A percentile compares a stretch with the other conserved stretches of the same genome.
Evolutionary conservation across 2,888 invertebrate species (phyloP).

Genomic region (Alcis repandata): DNA sequence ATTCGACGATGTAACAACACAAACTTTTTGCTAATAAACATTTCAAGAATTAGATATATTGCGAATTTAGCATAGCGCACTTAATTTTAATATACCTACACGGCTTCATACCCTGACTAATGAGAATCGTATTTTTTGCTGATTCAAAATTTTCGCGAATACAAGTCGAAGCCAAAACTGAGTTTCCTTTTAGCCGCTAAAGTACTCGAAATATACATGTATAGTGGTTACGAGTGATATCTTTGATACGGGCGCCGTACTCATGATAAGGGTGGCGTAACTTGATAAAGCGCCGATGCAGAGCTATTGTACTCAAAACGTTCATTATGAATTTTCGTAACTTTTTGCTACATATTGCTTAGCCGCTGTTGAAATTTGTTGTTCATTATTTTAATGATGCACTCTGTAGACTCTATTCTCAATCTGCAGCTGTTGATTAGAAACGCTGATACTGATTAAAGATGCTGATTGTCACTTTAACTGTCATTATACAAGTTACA

Average conservation of each 20-base stretch:
- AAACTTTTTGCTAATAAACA: no score
- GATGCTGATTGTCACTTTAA: no score
- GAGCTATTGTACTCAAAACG: slow-evolving; percentile 21
- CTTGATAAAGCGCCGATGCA: slow-evolving; percentile 42
- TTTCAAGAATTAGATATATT: no score
- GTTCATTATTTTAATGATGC: no score
- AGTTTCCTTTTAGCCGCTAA: neutral
- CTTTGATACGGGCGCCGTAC: slow-evolving; percentile 24
- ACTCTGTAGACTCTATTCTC: neutral
- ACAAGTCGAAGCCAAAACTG: neutral
- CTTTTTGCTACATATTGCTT: slow-evolving; percentile 2
- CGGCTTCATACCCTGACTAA: no score
- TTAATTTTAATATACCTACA: no score
- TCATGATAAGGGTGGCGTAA: slow-evolving; percentile 45
- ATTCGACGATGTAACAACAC: no score
- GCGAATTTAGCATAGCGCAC: no score
- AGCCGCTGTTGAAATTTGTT: neutral
- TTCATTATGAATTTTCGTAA: slow-evolving; percentile 9
- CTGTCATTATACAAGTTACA: no score
- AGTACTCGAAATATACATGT: neutral
- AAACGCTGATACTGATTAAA: no score
- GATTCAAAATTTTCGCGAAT: neutral
- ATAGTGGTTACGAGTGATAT: slow-evolving; percentile 18
- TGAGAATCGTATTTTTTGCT: no score
- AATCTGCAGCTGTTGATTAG: neutral